Base-by-base conservation (phyloP, 2,888 invertebrate species). In the Abscondita cerata region DNA sequence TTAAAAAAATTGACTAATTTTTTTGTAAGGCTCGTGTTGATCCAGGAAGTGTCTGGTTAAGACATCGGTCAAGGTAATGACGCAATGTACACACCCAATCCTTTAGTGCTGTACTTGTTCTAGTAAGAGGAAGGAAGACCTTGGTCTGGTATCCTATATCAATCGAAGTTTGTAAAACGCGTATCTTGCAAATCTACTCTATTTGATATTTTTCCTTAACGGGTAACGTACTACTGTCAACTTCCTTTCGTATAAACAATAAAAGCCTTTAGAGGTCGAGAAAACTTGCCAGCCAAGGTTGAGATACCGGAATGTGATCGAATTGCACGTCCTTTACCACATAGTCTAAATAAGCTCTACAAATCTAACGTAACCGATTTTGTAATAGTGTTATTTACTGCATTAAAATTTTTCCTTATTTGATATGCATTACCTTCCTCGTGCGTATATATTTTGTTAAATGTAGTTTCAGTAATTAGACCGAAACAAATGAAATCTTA, bases 51-150 rank as follows among this genome's bases (percentile, higher is more conserved):
- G 48, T 48, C 48, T 13, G 13, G 12, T 20, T 31, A 13, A 18
- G 31, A 47, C 53, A 19, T 12, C 48, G 59, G 59, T 53, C 59
- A 59, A 59, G 52, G 59, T 53, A 50, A 53, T 59, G 59, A 59
- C 59, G 59, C 48, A 47, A 59, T 6, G 11, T 16, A 53, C 59
- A 59, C 59, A 15, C 59, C 59, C 59, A 59, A 59, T 50, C 31
- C 52, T 8, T 19, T 11, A 44, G 18, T 18, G 44, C 6, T 44
- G 44, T 44, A 44, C 44, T 44, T 44, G 44, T 19, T 44, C 44
- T 44, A 44, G 44, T 44, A 44, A 44, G 44, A 44, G 44, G 44
- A 44, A 44, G 44, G 18, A 44, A 44, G 44, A 44, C 44, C 44
- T 44, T 44, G 44, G 19, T 25, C 25, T 25, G 4, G 6, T 25